Percentiles rank a stretch among this genome's conserved stretches.
Conservation (phyloP, 2,113 vertebrate species). For the Heteronetta atricapilla region DNA sequence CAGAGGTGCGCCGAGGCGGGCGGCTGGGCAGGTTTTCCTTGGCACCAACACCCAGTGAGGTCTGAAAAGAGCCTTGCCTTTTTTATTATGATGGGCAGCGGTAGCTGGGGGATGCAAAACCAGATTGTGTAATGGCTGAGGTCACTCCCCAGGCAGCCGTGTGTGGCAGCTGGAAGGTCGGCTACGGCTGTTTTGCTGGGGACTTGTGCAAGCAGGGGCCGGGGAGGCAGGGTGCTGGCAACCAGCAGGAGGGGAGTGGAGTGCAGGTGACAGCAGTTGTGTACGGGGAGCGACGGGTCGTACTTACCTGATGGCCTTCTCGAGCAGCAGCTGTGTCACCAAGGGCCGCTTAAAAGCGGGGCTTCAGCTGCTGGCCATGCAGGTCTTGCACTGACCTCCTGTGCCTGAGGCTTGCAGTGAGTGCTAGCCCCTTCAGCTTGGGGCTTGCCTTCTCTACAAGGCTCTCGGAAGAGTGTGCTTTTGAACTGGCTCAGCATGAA, state of each 20-base stretch:
- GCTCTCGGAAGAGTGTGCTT: neutral
- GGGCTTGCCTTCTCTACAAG: neutral
- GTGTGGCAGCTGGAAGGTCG: neutral
- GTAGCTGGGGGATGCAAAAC: neutral
- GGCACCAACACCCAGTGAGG: neutral
- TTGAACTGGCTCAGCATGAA: neutral
- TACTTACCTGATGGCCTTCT: neutral
- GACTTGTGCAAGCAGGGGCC: neutral
- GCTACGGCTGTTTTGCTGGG: neutral
- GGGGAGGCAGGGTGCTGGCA: neutral
- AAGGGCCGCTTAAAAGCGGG: neutral
- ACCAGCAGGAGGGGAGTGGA: neutral
- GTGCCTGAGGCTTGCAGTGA: neutral
- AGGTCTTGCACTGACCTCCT: neutral
- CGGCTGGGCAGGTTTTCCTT: neutral
- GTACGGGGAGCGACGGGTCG: neutral
- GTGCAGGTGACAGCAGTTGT: neutral
- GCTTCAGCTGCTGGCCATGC: neutral
- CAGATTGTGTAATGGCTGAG: neutral
- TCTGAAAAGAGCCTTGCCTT: neutral
- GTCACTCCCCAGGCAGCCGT: neutral
- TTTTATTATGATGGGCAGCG: neutral
- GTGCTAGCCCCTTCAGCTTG: neutral
- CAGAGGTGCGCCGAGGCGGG: neutral
- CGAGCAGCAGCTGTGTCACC: neutral